Percentiles rank a stretch among this genome's conserved stretches.
Conservation (phyloP, 2,888 invertebrate genomes). For the Pardosa pseudoannulata region DNA sequence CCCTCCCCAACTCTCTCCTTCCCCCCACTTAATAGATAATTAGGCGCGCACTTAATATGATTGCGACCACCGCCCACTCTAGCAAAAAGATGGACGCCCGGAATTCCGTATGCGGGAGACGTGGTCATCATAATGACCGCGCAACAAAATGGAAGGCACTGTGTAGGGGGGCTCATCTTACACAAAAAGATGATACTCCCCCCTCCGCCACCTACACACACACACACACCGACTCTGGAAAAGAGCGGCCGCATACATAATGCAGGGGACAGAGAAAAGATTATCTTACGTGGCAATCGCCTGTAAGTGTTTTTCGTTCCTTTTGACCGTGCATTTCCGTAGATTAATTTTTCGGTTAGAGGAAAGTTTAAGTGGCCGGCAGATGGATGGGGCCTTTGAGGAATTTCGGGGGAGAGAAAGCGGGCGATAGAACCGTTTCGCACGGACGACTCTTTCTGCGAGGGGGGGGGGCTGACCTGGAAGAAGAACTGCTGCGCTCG, state of each 20-base stretch:
- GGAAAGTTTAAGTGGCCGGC: not conserved
- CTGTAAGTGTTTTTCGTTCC: not conserved
- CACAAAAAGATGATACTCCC: not conserved
- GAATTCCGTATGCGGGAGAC: not conserved
- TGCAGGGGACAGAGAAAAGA: not conserved
- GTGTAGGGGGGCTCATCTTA: not conserved
- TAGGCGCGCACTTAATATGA: constrained; percentile 61
- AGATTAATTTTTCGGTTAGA: not conserved
- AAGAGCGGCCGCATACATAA: not conserved
- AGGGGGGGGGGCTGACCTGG: not conserved
- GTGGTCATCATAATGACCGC: not conserved
- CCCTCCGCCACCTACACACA: too few relatives aligned
- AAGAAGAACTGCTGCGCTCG: too few relatives aligned
- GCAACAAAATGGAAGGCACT: not conserved
- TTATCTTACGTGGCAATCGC: not conserved
- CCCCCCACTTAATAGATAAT: constrained; percentile 61
- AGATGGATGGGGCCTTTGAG: not conserved
- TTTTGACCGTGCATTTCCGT: not conserved
- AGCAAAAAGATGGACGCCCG: not conserved
- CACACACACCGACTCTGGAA: too few relatives aligned
- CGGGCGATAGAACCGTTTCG: not conserved
- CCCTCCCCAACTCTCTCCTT: not conserved
- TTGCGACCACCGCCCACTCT: constrained; percentile 48
- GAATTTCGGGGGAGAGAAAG: not conserved
- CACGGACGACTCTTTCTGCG: not conserved